Conservation (phyloP, 2,113 vertebrate species). For the Podarcis cretensis region DNA sequence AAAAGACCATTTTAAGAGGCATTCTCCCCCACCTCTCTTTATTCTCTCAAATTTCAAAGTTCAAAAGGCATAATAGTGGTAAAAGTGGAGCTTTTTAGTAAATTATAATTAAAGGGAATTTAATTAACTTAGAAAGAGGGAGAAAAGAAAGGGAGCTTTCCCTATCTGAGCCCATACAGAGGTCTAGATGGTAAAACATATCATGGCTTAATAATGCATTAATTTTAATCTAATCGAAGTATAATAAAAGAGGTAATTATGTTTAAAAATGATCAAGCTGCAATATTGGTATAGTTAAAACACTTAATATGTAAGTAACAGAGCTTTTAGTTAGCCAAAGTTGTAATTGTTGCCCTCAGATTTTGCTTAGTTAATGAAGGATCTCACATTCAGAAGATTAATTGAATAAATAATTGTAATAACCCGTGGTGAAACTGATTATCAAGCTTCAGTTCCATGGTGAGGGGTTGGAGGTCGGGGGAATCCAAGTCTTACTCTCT, state of each 20-base stretch:
- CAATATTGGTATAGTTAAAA: conserved; percentile 78
- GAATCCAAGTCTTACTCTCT: conserved; percentile 28
- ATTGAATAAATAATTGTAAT: conserved; percentile 82
- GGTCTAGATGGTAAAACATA: conserved; percentile 89
- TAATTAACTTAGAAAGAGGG: conserved; percentile 94
- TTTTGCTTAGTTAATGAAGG: conserved; percentile 78
- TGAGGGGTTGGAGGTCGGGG: conserved; percentile 39
- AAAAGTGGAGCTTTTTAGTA: conserved; percentile 90
- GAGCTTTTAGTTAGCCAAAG: conserved; percentile 75
- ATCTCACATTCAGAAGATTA: conserved; percentile 74
- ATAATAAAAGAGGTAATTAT: conserved; percentile 92
- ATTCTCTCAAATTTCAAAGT: conserved; percentile 74
- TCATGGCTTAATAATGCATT: conserved; percentile 91
- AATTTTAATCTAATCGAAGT: conserved; percentile 97
- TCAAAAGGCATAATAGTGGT: conserved; percentile 85
- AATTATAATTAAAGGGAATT: conserved; percentile 96
- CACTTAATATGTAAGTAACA: conserved; percentile 72
- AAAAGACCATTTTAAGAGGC: conserved; percentile 82
- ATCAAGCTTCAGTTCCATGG: conserved; percentile 69
- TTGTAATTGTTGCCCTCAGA: conserved; percentile 80
- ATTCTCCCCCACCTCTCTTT: conserved; percentile 19
- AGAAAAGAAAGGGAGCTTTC: conserved; percentile 72
- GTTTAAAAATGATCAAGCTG: conserved; percentile 87
- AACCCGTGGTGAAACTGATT: conserved; percentile 72
- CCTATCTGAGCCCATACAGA: conserved; percentile 91